Evolutionary conservation across 53 echinoderm and acorn worm species (phyloP).

Genomic region (Glandiceps talaboti): DNA sequence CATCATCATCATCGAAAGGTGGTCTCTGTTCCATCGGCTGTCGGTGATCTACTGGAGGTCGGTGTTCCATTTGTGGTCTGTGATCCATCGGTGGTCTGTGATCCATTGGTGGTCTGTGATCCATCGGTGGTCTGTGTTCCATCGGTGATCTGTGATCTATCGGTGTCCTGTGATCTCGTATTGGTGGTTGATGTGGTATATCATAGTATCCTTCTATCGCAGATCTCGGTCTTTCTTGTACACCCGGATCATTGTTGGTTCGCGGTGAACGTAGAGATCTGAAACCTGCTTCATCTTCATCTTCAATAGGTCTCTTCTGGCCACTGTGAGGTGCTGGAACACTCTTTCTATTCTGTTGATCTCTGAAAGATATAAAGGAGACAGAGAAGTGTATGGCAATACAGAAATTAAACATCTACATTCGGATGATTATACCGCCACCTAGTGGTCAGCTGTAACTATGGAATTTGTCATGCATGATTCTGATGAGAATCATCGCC

Average conservation of each 20-base stretch:
- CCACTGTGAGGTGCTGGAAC: no score
- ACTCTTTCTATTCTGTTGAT: no score
- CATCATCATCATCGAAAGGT: background rate
- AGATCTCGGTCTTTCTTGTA: slow-evolving; percentile 24
- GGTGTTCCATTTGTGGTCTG: background rate
- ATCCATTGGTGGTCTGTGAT: slow-evolving; percentile 7
- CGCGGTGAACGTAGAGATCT: background rate
- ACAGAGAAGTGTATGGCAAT: no score
- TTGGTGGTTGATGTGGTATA: background rate
- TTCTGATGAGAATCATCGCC: no score
- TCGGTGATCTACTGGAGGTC: background rate
- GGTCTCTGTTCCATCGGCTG: background rate
- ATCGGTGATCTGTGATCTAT: slow-evolving; percentile 14
- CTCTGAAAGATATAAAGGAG: no score
- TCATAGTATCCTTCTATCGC: slow-evolving; percentile 11
- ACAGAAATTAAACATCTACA: no score
- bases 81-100: background rate
- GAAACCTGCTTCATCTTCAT: slow-evolving; percentile 41
- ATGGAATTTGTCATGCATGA: no score
- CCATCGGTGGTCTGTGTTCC: no score
- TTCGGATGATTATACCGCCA: no score
- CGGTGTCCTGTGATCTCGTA: slow-evolving; percentile 11
- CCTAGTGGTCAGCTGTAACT: no score
- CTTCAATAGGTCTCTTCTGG: background rate
- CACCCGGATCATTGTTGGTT: slow-evolving; percentile 5